These are phyloP conservation scores for Artibeus lituratus DNA, from an alignment of 2,797 vertebrate species.

Conservation along the genomic window DNA sequence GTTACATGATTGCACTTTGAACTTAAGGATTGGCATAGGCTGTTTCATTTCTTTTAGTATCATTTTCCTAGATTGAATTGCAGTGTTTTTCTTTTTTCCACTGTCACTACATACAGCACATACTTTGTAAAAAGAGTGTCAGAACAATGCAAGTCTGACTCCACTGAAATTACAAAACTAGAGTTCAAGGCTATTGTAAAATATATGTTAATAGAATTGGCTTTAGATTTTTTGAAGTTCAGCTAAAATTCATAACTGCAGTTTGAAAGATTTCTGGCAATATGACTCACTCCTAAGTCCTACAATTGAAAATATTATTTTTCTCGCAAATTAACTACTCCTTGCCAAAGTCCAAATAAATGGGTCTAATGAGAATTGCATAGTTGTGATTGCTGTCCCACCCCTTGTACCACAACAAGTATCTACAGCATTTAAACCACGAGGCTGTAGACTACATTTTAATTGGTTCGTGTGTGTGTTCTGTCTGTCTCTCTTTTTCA, in stretches of 20 bases:
- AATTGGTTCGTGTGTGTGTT: background rate
- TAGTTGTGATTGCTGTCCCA: background rate
- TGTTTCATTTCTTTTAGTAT: background rate
- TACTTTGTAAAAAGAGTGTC: background rate
- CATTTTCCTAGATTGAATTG: background rate
- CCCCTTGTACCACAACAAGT: background rate
- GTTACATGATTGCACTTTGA: background rate
- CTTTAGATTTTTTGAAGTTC: slow-evolving; percentile 11
- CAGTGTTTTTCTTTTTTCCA: background rate
- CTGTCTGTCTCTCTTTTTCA: background rate
- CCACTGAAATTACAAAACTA: background rate
- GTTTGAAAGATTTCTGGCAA: background rate
- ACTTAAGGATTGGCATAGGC: background rate
- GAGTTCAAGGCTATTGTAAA: background rate
- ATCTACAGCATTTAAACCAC: background rate
- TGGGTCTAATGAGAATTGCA: background rate
- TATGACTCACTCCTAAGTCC: background rate
- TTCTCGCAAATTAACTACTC: background rate
- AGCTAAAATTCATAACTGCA: background rate
- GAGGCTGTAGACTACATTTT: background rate
- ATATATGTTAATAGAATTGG: background rate
- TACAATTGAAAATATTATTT: background rate
- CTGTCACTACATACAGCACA: fast-evolving
- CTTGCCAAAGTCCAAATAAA: background rate
- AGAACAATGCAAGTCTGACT: background rate